A percentile compares a stretch with the other conserved stretches of the same genome.
These are phyloP conservation scores for Columba livia DNA, from an alignment of 2,113 vertebrate species.

Conservation along the genomic window DNA sequence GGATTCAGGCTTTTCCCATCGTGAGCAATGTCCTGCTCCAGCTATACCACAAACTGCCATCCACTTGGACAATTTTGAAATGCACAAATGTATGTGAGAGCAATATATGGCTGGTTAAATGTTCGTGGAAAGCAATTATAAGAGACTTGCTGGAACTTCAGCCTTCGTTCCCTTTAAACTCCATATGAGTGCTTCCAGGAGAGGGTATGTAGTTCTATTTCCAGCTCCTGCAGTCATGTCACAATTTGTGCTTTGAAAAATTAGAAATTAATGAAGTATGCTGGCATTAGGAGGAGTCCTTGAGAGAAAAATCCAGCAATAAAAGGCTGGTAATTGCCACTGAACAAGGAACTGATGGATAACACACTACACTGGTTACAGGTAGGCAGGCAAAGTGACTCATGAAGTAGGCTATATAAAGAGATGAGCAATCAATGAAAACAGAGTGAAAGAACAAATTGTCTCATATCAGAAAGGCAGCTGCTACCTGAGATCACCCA, in stretches of 20 bases:
- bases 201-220: not conserved
- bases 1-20: not conserved
- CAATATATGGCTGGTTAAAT: not conserved
- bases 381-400: conserved; percentile 42
- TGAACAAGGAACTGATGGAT: not conserved
- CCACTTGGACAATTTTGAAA: not conserved
- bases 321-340: not conserved
- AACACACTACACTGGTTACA: not conserved
- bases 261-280: conserved; percentile 27
- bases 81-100: not conserved
- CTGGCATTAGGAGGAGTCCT: not conserved
- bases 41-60: not conserved
- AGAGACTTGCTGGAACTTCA: not conserved
- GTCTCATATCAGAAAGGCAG: not conserved
- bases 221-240: not conserved
- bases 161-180: not conserved
- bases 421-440: conserved; percentile 16
- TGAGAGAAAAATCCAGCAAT: not conserved
- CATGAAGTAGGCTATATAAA: conserved; percentile 19
- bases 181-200: not conserved
- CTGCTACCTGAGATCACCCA: not conserved
- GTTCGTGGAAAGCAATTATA: not conserved
- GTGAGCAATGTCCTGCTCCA: not conserved
- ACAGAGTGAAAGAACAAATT: conserved; percentile 17
- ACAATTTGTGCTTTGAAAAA: conserved; percentile 14